Conservation (phyloP, 2,888 invertebrate genomes). For the Oxytorus armatus region DNA sequence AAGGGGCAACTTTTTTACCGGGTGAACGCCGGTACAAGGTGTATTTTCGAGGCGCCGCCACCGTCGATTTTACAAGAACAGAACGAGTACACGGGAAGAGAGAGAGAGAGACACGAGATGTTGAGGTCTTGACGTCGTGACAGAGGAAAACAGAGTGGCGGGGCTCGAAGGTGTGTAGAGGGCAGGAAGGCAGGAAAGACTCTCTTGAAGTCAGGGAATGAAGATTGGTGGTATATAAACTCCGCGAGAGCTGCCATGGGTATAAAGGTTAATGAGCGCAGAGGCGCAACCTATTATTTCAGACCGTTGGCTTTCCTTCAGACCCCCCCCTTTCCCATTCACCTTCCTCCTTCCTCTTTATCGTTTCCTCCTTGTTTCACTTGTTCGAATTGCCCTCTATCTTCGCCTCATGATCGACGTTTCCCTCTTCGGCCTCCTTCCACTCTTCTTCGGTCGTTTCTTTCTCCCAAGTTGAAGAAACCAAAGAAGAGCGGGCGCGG, state of each 20-base stretch:
- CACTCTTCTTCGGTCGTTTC: constrained; percentile 63
- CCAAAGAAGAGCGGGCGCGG: background rate
- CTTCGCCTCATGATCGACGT: constrained; percentile 57
- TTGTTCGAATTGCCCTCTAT: constrained; percentile 63
- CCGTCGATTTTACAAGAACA: constrained; percentile 1
- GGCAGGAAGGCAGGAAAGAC: background rate
- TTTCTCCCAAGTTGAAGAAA: constrained; percentile 45
- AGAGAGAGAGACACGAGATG: constrained; percentile 8
- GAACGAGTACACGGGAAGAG: constrained; percentile 28
- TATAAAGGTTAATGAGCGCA: constrained; percentile 84
- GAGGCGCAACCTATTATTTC: constrained; percentile 84
- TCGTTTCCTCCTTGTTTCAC: constrained; percentile 41
- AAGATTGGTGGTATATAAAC: constrained; percentile 81
- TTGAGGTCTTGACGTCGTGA: constrained; percentile 19
- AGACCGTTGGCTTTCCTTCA: constrained; percentile 77
- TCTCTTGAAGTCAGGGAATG: constrained; percentile 68
- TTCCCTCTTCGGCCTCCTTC: constrained; percentile 68
- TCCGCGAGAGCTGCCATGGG: constrained; percentile 80
- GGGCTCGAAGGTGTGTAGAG: background rate
- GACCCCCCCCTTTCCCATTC: constrained; percentile 58
- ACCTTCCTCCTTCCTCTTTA: constrained; percentile 21
- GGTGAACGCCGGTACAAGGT: constrained; percentile 12
- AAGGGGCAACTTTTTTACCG: background rate
- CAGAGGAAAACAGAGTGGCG: background rate
- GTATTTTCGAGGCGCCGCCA: constrained; percentile 24